phyloP scores from a whole-genome alignment of 1,140 invertebrate species.

The Temnothorax nylanderi region DNA sequence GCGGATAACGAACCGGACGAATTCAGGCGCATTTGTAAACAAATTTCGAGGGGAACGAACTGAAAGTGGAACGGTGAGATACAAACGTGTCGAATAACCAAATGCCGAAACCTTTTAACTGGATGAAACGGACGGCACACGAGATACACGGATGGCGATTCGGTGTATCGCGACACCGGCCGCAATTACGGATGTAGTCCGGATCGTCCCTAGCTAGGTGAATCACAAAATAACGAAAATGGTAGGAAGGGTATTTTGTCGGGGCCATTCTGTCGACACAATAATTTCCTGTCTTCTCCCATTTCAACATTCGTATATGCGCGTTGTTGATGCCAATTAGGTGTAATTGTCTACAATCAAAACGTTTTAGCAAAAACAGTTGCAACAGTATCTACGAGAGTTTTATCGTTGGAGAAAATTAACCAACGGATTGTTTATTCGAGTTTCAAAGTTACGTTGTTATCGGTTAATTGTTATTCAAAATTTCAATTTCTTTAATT shows the following conservation, averaged over 20 bases:
- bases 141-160: slow-evolving; percentile 58
- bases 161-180: slow-evolving; percentile 60
- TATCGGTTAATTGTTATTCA: background rate
- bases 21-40: slow-evolving; percentile 46
- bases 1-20: slow-evolving; percentile 31
- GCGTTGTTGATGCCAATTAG: slow-evolving; percentile 31
- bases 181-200: slow-evolving; percentile 45
- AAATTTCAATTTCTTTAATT: background rate
- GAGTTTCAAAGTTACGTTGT: background rate
- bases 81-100: slow-evolving; percentile 61
- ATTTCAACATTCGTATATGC: slow-evolving; percentile 6
- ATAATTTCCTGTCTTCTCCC: slow-evolving; percentile 44
- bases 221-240: slow-evolving; percentile 57
- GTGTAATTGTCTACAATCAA: slow-evolving; percentile 11
- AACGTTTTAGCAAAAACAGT: slow-evolving; percentile 29
- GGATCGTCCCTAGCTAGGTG: slow-evolving; percentile 35
- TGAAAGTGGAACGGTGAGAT: slow-evolving; percentile 29
- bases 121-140: slow-evolving; percentile 63
- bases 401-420: background rate
- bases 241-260: slow-evolving; percentile 19
- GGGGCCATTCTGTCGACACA: slow-evolving; percentile 1
- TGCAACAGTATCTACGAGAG: background rate
- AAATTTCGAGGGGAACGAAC: slow-evolving; percentile 61
- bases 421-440: background rate
- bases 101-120: slow-evolving; percentile 73